phyloP scores from a whole-genome alignment of 2,797 vertebrate genomes.

The Melopsittacus undulatus region DNA sequence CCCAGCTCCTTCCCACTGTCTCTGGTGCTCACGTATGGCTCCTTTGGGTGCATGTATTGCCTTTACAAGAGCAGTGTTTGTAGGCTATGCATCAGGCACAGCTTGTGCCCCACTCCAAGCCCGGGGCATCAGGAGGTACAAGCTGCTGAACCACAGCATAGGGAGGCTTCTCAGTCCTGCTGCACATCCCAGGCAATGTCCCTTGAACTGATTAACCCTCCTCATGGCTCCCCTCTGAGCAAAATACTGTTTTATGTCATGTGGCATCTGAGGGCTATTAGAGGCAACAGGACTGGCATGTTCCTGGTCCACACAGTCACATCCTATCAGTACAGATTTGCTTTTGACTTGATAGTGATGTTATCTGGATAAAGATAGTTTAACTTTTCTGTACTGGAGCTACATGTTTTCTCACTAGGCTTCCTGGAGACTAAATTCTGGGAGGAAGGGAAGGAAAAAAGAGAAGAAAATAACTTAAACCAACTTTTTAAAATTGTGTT shows the following conservation, averaged over 20 bases:
- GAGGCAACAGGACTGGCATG: not conserved
- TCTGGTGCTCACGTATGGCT: not conserved
- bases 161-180: not conserved
- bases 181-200: not conserved
- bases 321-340: not conserved
- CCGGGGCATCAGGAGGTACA: not conserved
- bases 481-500: not conserved
- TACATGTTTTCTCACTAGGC: not conserved
- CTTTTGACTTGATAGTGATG: not conserved
- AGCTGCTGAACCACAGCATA: not conserved
- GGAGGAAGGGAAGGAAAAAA: not conserved
- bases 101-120: rapidly evolving
- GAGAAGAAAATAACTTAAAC: not conserved
- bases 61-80: not conserved
- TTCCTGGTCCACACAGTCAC: not conserved
- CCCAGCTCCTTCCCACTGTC: not conserved
- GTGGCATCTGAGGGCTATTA: not conserved
- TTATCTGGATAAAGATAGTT: not conserved
- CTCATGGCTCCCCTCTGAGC: not conserved
- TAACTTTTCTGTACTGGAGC: not conserved
- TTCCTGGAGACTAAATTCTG: not conserved
- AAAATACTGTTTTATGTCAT: not conserved
- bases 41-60: not conserved
- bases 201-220: not conserved
- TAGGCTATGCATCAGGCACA: rapidly evolving